A percentile compares a stretch with the other conserved stretches of the same genome.
These are phyloP conservation scores for Diabrotica virgifera DNA, from an alignment of 1,140 invertebrate species.

Conservation along the genomic window DNA sequence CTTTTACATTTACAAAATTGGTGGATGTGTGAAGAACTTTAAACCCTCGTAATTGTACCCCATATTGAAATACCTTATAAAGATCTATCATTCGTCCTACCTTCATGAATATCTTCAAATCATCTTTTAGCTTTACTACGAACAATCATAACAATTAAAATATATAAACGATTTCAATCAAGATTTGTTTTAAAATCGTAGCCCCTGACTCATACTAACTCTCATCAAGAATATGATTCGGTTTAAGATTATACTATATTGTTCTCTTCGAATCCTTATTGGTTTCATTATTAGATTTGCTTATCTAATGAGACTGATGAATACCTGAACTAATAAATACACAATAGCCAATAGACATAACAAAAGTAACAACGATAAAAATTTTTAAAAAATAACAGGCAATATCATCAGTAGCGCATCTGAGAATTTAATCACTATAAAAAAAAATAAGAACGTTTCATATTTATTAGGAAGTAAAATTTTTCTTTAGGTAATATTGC, in stretches of 20 bases:
- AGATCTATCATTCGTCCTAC: too few relatives aligned
- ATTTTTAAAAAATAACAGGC: constrained; percentile 8
- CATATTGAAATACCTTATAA: too few relatives aligned
- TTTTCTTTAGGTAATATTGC: too few relatives aligned
- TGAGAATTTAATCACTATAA: too few relatives aligned
- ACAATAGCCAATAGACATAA: constrained; percentile 13
- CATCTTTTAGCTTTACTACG: neutral
- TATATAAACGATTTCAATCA: neutral
- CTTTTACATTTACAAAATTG: too few relatives aligned
- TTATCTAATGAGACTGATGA: constrained; percentile 18
- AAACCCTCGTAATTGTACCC: too few relatives aligned
- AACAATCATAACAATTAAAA: neutral
- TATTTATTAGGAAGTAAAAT: too few relatives aligned
- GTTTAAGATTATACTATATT: neutral
- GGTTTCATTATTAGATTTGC: constrained; percentile 20
- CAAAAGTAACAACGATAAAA: constrained; percentile 14
- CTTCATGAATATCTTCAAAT: too few relatives aligned
- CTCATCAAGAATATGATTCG: neutral
- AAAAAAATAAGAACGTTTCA: too few relatives aligned
- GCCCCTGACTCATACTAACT: neutral
- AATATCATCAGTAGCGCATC: too few relatives aligned
- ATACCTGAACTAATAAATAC: constrained; percentile 17
- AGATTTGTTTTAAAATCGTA: neutral
- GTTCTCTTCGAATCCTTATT: neutral
- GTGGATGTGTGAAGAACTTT: too few relatives aligned